Evolutionary conservation across 1,140 invertebrate species (phyloP), one percentile per base, ranked within the genome.

Genomic region (Paralvinella palmiformis): DNA sequence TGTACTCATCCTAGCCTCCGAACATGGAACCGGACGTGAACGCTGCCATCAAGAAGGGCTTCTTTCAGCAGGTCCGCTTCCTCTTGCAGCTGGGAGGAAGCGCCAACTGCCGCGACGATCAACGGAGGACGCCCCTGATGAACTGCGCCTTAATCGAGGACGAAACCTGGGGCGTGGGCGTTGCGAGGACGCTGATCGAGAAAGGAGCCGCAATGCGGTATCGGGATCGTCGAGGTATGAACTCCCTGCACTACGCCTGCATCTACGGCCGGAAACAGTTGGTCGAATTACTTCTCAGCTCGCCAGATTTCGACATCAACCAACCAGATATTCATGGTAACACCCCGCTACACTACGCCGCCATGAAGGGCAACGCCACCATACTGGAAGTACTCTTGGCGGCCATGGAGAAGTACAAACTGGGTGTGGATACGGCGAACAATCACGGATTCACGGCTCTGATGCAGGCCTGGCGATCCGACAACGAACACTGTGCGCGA

Each of bases 271-370:
- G 73, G 17, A 20, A 68, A 29, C 53, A 71, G 32, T 57, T 78
- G 50, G 63, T 71, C 4, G 61, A 60, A 35, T 63, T 76, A 7
- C 64, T 76, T 20, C 69, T 79, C 10, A 65, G 69, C 32, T 72
- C 76, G 2, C 60, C 74, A 15, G 76, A 78, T 59, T 78, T 73
- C 56, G 70, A 76, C 63, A 36, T 76, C 22, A 69, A 68, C 29
- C 63, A 72, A 52, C 37, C 35, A 20, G 74, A 76, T 63, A 67
- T 61, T 1, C 56, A 68, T 27, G 76, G 77, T 4, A 77, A 77
- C 62, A 75, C 75, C 0, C 70, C 73, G 1, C 69, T 79, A 15
- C 75, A 78, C 59, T 77, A 77, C 61, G 73, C 75, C 20, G 71
- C 72, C 5, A 60, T 66, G 37, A 62, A 68, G 15, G 73, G 73